phyloP scores from a whole-genome alignment of 1,140 invertebrate species.

The Muscidifurax raptorellus region DNA sequence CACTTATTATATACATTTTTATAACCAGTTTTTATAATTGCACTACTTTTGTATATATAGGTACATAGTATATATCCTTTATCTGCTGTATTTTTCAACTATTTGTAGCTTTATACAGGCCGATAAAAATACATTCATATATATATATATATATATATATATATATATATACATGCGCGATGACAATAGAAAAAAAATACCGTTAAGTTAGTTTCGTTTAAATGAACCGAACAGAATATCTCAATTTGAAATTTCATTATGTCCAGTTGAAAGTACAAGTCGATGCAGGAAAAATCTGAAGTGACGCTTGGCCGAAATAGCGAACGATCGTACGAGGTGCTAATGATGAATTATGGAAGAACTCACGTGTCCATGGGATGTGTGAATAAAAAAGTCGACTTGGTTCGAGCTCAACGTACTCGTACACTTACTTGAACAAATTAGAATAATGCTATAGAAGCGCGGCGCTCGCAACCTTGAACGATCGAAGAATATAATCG shows the following conservation, averaged over 20 bases:
- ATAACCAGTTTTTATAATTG: background rate
- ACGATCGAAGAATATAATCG: background rate
- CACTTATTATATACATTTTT: background rate
- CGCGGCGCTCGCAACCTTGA: background rate
- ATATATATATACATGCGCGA: too few species aligned
- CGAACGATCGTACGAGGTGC: conserved; percentile 18
- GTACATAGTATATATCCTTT: background rate
- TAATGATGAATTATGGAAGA: conserved; percentile 16
- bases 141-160: too few species aligned
- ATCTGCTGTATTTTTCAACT: background rate
- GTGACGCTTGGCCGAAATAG: background rate
- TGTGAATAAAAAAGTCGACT: background rate
- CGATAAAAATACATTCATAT: too few species aligned
- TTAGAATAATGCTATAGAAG: background rate
- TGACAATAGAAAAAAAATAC: too few species aligned
- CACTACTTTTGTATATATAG: background rate
- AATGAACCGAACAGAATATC: too few species aligned
- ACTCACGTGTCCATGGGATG: background rate
- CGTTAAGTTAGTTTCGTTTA: too few species aligned
- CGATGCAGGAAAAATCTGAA: background rate
- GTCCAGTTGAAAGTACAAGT: too few species aligned
- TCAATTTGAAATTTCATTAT: too few species aligned
- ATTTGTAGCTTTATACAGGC: too few species aligned
- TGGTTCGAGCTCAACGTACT: background rate
- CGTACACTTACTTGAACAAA: background rate